Percentiles rank a stretch among this genome's conserved stretches.
Conservation (phyloP, 2,113 vertebrate genomes). For the Myotis davidii region DNA sequence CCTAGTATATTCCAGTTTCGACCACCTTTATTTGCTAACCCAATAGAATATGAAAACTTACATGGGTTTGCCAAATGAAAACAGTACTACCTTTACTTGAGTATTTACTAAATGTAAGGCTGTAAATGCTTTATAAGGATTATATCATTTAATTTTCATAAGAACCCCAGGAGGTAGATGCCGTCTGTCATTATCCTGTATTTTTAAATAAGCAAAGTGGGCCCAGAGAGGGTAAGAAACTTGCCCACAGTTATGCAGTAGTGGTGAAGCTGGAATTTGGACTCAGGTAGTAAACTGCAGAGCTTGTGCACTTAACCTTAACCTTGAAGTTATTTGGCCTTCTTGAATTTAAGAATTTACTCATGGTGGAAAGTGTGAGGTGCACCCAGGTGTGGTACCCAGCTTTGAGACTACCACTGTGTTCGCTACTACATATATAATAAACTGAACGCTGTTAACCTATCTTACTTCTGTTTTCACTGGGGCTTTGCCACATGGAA, state of each 20-base stretch:
- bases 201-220: not conserved
- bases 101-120: conserved; percentile 6
- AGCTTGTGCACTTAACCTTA: not conserved
- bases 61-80: not conserved
- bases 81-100: conserved; percentile 14
- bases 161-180: not conserved
- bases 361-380: not conserved
- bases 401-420: not conserved
- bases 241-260: not conserved
- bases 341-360: not conserved
- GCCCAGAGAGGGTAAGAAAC: not conserved
- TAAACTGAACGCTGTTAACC: not conserved
- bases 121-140: not conserved
- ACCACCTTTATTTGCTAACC: conserved; percentile 17
- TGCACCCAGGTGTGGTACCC: not conserved
- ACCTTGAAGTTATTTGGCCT: not conserved
- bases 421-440: not conserved
- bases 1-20: not conserved
- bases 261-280: not conserved
- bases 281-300: not conserved
- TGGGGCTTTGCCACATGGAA: not conserved
- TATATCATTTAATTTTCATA: conserved; percentile 9
- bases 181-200: not conserved
- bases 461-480: not conserved
- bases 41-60: conserved; percentile 1